These are phyloP conservation scores for Fukomys damarensis DNA, from an alignment of 2,113 vertebrate species.

Conservation along the genomic window DNA sequence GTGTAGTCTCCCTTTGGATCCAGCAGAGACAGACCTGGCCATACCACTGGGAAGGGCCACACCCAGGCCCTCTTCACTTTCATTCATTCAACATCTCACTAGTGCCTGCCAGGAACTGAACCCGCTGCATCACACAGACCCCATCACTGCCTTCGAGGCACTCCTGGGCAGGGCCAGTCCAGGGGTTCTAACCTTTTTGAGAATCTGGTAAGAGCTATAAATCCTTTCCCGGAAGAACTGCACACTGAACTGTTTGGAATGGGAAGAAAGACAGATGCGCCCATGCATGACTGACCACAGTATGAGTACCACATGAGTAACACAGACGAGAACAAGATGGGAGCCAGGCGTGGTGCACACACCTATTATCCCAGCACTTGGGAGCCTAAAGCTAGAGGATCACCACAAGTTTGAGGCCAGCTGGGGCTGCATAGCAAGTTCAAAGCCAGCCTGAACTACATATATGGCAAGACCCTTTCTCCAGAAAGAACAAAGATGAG, in stretches of 20 bases:
- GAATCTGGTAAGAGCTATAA: not conserved
- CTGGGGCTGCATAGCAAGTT: not conserved
- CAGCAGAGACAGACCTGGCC: not conserved
- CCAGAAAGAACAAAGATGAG: not conserved
- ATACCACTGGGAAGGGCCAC: not conserved
- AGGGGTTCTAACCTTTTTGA: not conserved
- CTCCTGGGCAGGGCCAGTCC: not conserved
- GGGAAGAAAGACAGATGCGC: not conserved
- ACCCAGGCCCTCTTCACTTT: not conserved
- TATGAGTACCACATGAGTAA: not conserved
- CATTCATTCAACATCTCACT: not conserved
- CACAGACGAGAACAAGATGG: fast-evolving
- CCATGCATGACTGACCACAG: not conserved
- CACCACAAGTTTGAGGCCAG: not conserved
- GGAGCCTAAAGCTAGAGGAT: not conserved
- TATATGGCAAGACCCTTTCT: not conserved
- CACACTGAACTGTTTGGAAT: not conserved
- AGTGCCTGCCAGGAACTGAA: not conserved
- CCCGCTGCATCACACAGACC: fast-evolving
- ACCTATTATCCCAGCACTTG: not conserved
- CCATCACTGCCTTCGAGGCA: not conserved
- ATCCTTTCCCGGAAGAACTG: not conserved
- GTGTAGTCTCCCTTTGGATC: not conserved
- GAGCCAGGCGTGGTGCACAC: not conserved
- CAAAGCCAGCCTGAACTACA: not conserved